Evolutionary conservation across 1,140 invertebrate genomes (phyloP), one percentile per base, ranked within the genome.

Genomic region (Notospermus geniculatus): DNA sequence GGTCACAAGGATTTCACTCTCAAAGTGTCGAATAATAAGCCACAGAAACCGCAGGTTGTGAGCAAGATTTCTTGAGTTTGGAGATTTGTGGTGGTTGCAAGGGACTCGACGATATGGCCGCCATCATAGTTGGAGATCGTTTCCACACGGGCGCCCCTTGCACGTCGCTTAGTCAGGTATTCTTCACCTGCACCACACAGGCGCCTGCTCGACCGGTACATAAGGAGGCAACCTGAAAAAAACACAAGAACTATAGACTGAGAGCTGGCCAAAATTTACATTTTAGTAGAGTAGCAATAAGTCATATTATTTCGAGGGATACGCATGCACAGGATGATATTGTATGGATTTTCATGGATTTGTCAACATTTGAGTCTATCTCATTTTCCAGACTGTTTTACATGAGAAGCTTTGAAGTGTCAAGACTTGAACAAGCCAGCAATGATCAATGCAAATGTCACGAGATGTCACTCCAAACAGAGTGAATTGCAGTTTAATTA

Each of bases 151-250:
- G 5, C n/a, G 46, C 46, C 46, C 46, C 46, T 55, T 55, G 54
- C 25, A 28, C 7, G 23, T 30, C 30, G 17, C 17, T 55, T 19
- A 19, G 25, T 55, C 25, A 55, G 25, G 30, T 50, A n/a, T n/a
- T 50, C 46, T 27, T 19, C 15, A 85, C 74, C 50, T 84, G 86
- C 30, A 93, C 89, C n/a, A 93, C 88, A 74, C 91, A 92, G 52
- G 91, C 90, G 57, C 91, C 91, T 54, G 91, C 92, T 64, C 92
- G 84, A 41, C 91, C 90, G 29, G 87, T 88, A 69, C 86, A 88
- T 50, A 95, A 82, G 17, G 89, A 86, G 30, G 90, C 85, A 61
- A 91, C 83, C 86, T 87, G 73, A 32, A 72, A 71, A 28, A 45
- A 27, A 73, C n/a, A 50, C 4, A 50, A 5, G 19, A 50, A 19